Base-by-base conservation (phyloP, 2,797 vertebrate genomes). In the Limosa lapponica region DNA sequence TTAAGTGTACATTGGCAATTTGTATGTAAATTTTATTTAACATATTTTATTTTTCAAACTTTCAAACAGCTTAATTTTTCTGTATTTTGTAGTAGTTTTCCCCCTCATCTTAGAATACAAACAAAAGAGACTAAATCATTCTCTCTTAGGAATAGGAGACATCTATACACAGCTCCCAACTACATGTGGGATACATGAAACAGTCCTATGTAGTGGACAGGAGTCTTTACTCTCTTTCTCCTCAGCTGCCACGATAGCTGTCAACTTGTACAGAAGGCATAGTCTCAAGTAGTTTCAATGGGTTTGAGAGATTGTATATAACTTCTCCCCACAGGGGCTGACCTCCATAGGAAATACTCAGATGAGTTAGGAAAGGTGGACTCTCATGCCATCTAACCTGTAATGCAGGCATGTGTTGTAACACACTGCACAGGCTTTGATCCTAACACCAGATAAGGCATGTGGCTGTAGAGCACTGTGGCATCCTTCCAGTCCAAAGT, bases 201-300 rank as follows among this genome's bases (percentile, higher is more conserved):
- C 1, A 0, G 6, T 52, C 30, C 16, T 25, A 11, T 28, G 27
- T n/a, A 17, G 15, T 57, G 25, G 24, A 51, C 17, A 81, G 32
- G 34, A 37, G 43, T 34, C 13, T 71, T 61, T 54, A 18, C 23
- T 78, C 6, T 54, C 20, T 59, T 57, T 6, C 5, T 78, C 27
- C 27, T 32, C 20, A 23, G 25, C 7, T 70, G 43, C 22, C 0
- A 1, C 12, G 37, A 19, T 15, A 66, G 10, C 23, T 15, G 18
- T 19, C 27, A 10, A 37, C 30, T 48, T 30, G 16, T 34, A 27
- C 18, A 15, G 36, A 87, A 74, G n/a, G 15, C 10, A 15, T 16
- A n/a, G 22, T 30, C 39, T 74, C 30, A 48, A 9, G 41, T 36
- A 5, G 3, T 71, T 74, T 84, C 24, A 71, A 46, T 2, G 8